A percentile compares a stretch with the other conserved stretches of the same genome.
phyloP scores from a whole-genome alignment of 2,113 vertebrate species.

The Zapornia atra region DNA sequence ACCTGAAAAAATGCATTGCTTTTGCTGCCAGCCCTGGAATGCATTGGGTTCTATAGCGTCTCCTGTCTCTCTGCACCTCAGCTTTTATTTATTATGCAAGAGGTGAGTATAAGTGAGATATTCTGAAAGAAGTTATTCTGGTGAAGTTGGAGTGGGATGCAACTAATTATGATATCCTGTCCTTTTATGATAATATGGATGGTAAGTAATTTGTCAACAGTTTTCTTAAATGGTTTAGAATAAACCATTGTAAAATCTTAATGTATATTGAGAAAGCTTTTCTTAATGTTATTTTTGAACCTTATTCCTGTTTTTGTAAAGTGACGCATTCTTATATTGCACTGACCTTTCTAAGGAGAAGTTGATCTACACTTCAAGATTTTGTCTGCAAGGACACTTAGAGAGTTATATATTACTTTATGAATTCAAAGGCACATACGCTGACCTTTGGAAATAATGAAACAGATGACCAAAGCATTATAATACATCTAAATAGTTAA shows the following conservation, averaged over 20 bases:
- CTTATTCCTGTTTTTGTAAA: neutral
- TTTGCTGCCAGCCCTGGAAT: neutral
- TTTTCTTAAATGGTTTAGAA: neutral
- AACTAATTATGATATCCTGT: neutral
- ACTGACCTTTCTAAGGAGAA: neutral
- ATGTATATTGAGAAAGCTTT: neutral
- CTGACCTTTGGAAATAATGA: constrained; percentile 6
- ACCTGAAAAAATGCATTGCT: neutral
- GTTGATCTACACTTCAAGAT: neutral
- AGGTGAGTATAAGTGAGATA: neutral
- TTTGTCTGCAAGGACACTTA: neutral
- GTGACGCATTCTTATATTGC: neutral
- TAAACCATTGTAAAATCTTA: neutral
- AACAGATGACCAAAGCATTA: neutral
- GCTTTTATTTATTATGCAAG: neutral
- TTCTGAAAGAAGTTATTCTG: neutral
- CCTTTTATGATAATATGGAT: neutral
- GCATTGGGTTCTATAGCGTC: neutral
- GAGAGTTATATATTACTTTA: neutral
- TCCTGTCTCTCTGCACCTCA: neutral
- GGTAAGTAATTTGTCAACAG: neutral
- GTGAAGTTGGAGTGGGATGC: neutral
- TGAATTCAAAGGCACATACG: neutral
- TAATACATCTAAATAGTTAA: neutral
- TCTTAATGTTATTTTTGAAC: neutral